phyloP scores from a whole-genome alignment of 2,888 invertebrate species.

The Cheilosia scutellata region DNA sequence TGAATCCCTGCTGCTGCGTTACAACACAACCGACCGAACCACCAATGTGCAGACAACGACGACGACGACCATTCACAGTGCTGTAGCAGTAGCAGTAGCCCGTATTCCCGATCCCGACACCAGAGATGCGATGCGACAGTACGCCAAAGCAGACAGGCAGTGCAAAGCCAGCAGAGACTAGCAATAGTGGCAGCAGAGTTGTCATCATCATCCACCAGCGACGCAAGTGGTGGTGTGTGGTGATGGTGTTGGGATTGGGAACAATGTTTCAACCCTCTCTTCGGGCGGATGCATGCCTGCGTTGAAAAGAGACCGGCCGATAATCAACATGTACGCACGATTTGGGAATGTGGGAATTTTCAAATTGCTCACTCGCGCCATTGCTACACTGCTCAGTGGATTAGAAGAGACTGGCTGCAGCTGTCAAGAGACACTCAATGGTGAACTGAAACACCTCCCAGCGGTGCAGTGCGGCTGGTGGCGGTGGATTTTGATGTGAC shows the following conservation, averaged over 20 bases:
- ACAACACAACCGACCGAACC: slow-evolving; percentile 75
- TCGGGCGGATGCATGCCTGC: not conserved
- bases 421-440: slow-evolving; percentile 44
- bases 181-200: slow-evolving; percentile 60
- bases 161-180: slow-evolving; percentile 75
- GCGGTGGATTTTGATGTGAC: slow-evolving; percentile 52
- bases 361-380: slow-evolving; percentile 62
- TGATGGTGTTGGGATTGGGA: slow-evolving; percentile 79
- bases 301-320: slow-evolving; percentile 32
- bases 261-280: slow-evolving; percentile 76
- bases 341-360: slow-evolving; percentile 59
- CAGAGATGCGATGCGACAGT: slow-evolving; percentile 65
- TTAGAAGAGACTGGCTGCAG: slow-evolving; percentile 48
- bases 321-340: slow-evolving; percentile 49
- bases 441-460: slow-evolving; percentile 47
- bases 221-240: slow-evolving; percentile 73
- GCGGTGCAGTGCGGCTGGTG: slow-evolving; percentile 37
- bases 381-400: slow-evolving; percentile 16
- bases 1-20: slow-evolving; percentile 83
- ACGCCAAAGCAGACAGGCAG: slow-evolving; percentile 64
- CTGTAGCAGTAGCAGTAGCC: slow-evolving; percentile 29
- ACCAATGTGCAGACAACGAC: slow-evolving; percentile 72
- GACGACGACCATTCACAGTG: slow-evolving; percentile 63
- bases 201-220: slow-evolving; percentile 49
- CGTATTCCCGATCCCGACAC: slow-evolving; percentile 63